Base-by-base conservation (phyloP, 2,113 vertebrate species). In the Sturnus vulgaris region DNA sequence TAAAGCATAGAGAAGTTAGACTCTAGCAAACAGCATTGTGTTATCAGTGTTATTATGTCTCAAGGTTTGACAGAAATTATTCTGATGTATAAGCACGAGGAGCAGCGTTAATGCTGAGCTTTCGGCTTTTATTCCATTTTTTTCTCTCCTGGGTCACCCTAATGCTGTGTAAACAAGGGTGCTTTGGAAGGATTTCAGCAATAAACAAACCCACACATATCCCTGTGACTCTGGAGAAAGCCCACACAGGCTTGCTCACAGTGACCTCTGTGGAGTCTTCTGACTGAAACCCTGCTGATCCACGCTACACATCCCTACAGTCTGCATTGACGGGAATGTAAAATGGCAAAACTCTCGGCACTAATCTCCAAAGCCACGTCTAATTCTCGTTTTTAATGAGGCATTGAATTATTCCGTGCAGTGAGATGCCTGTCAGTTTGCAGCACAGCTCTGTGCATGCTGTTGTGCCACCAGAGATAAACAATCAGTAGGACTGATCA, bases 401-500 rank as follows among this genome's bases (percentile, higher is more conserved):
- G 87, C 84, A 83, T 72, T 95, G 87, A 96, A 95, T 96, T 96
- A 97, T 96, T 96, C 90, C 28, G 16, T 92, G 79, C 53, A 88
- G 73, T 30, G 56, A 92, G 84, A 57, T 78, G 52, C 57, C 52
- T 97, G 95, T 93, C 88, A 90, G 49, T 71, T 53, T 55, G 78
- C 57, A 83, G 69, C 65, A 40, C 12, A 68, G 80, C 56, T 95
- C 63, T 4, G 0, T 81, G 57, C 11, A 5, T 85, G 57, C 88
- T 95, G 63, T 65, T 97, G 78, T 52, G 81, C 85, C 97, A 93
- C 86, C 85, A 81, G 96, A 95, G 90, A 96, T 77, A 94, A 97
- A 96, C 88, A 93, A 93, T 96, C 96, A 92, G 92, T 81, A 39
- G 88, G 86, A 97, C 37, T 92, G 92, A 86, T 84, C 89, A 96